Evolutionary conservation across 1,140 invertebrate species (phyloP).

Genomic region (Scaptomyza montana): DNA sequence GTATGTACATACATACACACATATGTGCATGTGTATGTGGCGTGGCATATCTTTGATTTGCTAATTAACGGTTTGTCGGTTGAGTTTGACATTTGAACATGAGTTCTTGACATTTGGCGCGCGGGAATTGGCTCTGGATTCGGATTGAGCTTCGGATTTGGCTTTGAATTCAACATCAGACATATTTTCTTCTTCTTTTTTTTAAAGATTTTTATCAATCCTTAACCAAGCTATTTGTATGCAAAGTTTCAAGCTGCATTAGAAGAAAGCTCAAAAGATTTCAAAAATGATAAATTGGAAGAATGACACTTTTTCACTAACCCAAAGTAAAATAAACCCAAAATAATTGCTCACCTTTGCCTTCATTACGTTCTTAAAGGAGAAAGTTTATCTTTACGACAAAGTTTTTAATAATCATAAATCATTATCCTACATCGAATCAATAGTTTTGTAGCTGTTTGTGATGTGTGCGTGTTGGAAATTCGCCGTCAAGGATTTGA

Average conservation of each 20-base stretch:
- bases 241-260: background rate
- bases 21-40: constrained; percentile 34
- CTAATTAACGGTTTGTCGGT: constrained; percentile 82
- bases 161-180: constrained; percentile 1
- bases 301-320: too few relatives aligned
- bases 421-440: background rate
- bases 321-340: too few relatives aligned
- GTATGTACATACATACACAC: background rate
- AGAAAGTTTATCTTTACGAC: too few relatives aligned
- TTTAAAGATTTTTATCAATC: constrained; percentile 3
- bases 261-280: too few relatives aligned
- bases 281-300: too few relatives aligned
- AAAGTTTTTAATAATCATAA: too few relatives aligned
- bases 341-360: too few relatives aligned
- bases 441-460: background rate
- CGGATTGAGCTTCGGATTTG: constrained; percentile 7
- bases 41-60: constrained; percentile 81
- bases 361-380: too few relatives aligned
- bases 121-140: constrained; percentile 11
- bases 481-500: background rate
- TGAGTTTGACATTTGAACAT: constrained; percentile 80
- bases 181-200: background rate
- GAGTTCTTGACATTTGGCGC: constrained; percentile 72
- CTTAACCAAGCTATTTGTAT: background rate
- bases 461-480: constrained; percentile 6